phyloP scores from a whole-genome alignment of 2,888 invertebrate species.

The Cataglyphis cursor region DNA sequence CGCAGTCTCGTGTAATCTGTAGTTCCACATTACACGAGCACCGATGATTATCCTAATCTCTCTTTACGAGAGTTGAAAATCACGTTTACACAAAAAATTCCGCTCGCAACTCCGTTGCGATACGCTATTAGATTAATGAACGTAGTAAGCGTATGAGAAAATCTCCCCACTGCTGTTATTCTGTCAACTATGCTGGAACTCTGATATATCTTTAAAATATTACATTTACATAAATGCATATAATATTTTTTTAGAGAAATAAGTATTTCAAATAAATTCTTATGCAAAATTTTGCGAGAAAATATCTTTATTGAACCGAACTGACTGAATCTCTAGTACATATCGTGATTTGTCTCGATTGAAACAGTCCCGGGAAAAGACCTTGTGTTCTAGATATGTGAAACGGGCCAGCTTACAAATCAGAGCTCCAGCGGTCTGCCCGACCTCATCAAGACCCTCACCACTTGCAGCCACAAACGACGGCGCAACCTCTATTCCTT shows the following conservation, averaged over 20 bases:
- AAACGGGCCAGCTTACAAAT: constrained; percentile 54
- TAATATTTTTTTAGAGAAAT: neutral
- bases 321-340: neutral
- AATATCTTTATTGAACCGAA: neutral
- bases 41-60: constrained; percentile 69
- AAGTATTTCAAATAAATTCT: neutral
- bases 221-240: neutral
- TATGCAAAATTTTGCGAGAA: neutral
- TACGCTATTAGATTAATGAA: constrained; percentile 43
- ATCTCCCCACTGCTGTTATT: neutral
- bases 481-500: constrained; percentile 50
- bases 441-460: constrained; percentile 58
- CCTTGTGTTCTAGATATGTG: constrained; percentile 11
- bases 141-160: neutral
- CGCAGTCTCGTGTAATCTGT: constrained; percentile 63
- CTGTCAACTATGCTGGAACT: constrained; percentile 1
- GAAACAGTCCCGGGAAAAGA: constrained; percentile 6
- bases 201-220: neutral
- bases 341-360: constrained; percentile 9
- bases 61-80: constrained; percentile 45
- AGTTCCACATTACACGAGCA: constrained; percentile 66
- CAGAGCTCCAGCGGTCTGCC: constrained; percentile 45
- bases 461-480: constrained; percentile 61
- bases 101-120: constrained; percentile 24
- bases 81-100: constrained; percentile 36